Base-by-base conservation (phyloP, 2,797 vertebrate species). In the Cyclura pinguis region DNA sequence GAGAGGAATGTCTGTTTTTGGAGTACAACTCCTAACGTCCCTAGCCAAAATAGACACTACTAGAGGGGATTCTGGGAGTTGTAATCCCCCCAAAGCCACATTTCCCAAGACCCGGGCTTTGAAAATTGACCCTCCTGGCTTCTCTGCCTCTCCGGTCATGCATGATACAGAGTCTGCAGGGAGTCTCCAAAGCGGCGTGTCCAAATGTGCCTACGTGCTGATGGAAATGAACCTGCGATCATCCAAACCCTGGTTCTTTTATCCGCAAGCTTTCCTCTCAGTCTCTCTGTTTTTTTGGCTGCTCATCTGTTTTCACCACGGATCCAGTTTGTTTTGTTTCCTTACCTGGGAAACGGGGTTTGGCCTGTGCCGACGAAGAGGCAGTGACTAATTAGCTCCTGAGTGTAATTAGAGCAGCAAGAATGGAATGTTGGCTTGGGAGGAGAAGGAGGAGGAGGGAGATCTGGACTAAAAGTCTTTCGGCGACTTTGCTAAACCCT, bases 301-400 rank as follows among this genome's bases (percentile, higher is more conserved):
- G 1, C 72, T 3, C 1, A 7, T 76, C 1, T 20, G 14, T 29
- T 67, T 77, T 38, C 32, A 29, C 29, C 55, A 20, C 10, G 2
- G 20, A 8, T 57, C 78, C 12, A n/a, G 78, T 85, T 55, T 57
- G 80, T 84, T 87, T 77, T 67, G 80, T 84, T 77, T 22, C 57
- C 16, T 78, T 55, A 4, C 16, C 89, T 74, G 57, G 78, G 89
- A 52, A 76, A 83, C 38, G 6, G 27, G 85, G 85, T 16, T 32
- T 78, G 64, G 77, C 18, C 22, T 13, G 13, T 47, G 42, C 42
- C 42, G 42, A 47, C 4, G 14, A 24, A 55, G 22, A 35, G 1
- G 0, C 8, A 3, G 69, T 29, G 78, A 38, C 14, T 77, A 69
- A 90, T 82, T 38, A 16, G 42, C 59, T 0, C 42, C 4, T 14